These are phyloP conservation scores for Columbina picui DNA, from an alignment of 2,113 vertebrate species.

Conservation along the genomic window DNA sequence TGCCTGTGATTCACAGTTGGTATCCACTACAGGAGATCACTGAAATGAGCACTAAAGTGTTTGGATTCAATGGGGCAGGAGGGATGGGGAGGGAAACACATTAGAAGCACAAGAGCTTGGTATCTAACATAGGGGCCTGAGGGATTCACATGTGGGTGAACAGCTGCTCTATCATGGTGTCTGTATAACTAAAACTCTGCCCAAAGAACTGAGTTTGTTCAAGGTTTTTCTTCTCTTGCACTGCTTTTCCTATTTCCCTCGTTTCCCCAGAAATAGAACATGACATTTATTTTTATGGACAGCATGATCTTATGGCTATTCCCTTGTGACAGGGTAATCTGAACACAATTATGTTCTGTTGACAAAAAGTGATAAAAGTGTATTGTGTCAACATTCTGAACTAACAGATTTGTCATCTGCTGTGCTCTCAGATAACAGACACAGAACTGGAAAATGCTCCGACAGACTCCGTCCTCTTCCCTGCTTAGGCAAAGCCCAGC, in stretches of 20 bases:
- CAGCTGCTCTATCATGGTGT: not conserved
- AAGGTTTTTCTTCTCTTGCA: not conserved
- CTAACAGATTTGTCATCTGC: conserved; percentile 56
- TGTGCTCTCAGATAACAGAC: conserved; percentile 39
- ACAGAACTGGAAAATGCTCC: conserved; percentile 43
- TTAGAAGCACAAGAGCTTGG: not conserved
- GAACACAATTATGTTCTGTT: conserved; percentile 45
- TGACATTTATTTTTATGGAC: conserved; percentile 52
- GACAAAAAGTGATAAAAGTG: conserved; percentile 51
- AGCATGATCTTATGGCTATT: conserved; percentile 49
- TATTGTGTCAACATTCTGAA: conserved; percentile 46
- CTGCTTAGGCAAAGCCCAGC: not conserved
- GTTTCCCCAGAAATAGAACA: conserved; percentile 34
- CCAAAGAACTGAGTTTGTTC: not conserved
- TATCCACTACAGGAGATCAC: not conserved
- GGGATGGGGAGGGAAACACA: not conserved
- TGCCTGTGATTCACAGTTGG: rapidly evolving
- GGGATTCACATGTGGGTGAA: not conserved
- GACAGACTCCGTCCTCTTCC: not conserved
- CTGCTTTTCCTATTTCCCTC: not conserved
- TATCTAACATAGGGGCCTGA: not conserved
- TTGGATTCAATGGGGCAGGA: not conserved
- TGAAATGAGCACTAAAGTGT: not conserved
- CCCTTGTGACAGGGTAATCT: conserved; percentile 11
- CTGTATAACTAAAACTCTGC: not conserved